Percentiles rank a stretch among this genome's conserved stretches.
Evolutionary conservation across 2,797 vertebrate species (phyloP).

Genomic region (Bovichtus variegatus): DNA sequence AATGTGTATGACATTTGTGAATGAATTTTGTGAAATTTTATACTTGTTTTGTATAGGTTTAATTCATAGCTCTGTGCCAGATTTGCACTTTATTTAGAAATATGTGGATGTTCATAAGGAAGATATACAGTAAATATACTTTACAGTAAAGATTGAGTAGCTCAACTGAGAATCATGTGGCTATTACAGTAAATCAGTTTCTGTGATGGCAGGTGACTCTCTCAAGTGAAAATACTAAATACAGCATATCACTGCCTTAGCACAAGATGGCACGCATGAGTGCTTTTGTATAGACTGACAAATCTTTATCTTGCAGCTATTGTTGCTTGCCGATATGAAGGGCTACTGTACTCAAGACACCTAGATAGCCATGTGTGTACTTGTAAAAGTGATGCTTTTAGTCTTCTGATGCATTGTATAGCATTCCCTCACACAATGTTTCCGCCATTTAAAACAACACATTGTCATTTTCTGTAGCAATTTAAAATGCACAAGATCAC

Average conservation of each 20-base stretch:
- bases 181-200: slow-evolving; percentile 40
- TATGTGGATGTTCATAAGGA: slow-evolving; percentile 42
- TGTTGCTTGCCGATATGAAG: slow-evolving; percentile 39
- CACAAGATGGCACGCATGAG: slow-evolving; percentile 61
- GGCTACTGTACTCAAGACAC: slow-evolving; percentile 41
- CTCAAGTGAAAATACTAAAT: slow-evolving; percentile 49
- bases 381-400: slow-evolving; percentile 29
- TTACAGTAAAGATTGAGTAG: slow-evolving; percentile 30
- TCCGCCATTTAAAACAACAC: slow-evolving; percentile 49
- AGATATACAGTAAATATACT: slow-evolving; percentile 11
- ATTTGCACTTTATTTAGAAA: slow-evolving; percentile 87
- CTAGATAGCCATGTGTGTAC: slow-evolving; percentile 36
- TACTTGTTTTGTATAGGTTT: slow-evolving; percentile 49
- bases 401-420: slow-evolving; percentile 44
- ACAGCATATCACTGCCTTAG: slow-evolving; percentile 81
- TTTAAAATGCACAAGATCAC: slow-evolving; percentile 78
- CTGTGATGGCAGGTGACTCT: slow-evolving; percentile 45
- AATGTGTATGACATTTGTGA: slow-evolving; percentile 46
- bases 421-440: slow-evolving; percentile 48
- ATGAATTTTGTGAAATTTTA: slow-evolving; percentile 33
- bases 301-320: slow-evolving; percentile 54
- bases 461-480: slow-evolving; percentile 45
- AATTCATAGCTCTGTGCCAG: slow-evolving; percentile 76
- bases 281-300: slow-evolving; percentile 61
- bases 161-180: slow-evolving; percentile 14